Percentiles rank a stretch among this genome's conserved stretches.
phyloP scores from a whole-genome alignment of 2,888 invertebrate genomes.

The Coleophora flavipennella region DNA sequence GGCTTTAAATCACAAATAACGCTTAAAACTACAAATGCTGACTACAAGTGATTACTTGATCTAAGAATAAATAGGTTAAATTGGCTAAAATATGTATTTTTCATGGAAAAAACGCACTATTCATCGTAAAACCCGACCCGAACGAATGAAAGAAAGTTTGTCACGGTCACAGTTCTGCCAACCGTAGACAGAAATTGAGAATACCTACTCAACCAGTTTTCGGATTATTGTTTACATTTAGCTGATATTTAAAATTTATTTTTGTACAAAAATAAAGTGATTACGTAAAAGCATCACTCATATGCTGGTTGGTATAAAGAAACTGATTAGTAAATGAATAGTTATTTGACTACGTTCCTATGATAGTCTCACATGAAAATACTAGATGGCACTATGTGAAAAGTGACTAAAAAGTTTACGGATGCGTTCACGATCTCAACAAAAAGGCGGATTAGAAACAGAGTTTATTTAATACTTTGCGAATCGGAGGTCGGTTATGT shows the following conservation, averaged over 20 bases:
- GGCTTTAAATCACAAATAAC: conserved; percentile 11
- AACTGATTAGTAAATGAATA: too few relatives aligned
- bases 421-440: too few relatives aligned
- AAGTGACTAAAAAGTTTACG: too few relatives aligned
- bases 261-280: too few relatives aligned
- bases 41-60: conserved; percentile 12
- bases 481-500: too few relatives aligned
- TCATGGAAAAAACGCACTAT: conserved; percentile 29
- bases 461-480: too few relatives aligned
- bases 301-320: too few relatives aligned
- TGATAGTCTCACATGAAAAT: neutral
- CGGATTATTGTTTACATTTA: too few relatives aligned
- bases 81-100: conserved; percentile 16
- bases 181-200: conserved; percentile 16
- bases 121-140: conserved; percentile 45
- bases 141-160: conserved; percentile 56
- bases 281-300: too few relatives aligned
- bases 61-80: conserved; percentile 20
- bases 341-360: too few relatives aligned
- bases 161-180: conserved; percentile 44
- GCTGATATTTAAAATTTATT: too few relatives aligned
- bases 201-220: neutral
- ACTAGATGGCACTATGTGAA: conserved; percentile 21
- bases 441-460: too few relatives aligned
- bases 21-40: conserved; percentile 3